phyloP scores from a whole-genome alignment of 2,888 invertebrate species.

The Arrhopalites spinosus region DNA sequence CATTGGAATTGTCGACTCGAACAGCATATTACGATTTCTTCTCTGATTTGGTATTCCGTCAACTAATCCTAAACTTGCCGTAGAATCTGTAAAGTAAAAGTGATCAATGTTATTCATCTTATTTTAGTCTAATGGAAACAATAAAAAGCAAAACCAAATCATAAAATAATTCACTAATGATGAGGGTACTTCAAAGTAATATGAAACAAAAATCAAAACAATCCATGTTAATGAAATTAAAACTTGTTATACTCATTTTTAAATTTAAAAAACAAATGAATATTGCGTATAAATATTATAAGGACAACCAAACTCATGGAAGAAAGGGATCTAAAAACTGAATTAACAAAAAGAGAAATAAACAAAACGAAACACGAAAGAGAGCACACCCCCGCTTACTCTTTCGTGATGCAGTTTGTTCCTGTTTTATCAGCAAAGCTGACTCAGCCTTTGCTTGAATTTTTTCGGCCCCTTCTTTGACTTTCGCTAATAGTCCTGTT shows the following conservation, averaged over 20 bases:
- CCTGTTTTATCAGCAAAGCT: conserved; percentile 54
- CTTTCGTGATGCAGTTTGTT: conserved; percentile 53
- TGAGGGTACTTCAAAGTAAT: neutral
- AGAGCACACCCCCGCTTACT: conserved; percentile 41
- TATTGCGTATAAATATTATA: neutral
- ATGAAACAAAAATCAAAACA: too few species aligned
- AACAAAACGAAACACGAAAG: conserved; percentile 4
- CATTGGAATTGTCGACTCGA: conserved; percentile 75
- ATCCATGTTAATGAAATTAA: too few species aligned
- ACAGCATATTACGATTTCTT: conserved; percentile 52
- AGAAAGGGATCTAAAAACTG: neutral
- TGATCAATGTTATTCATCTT: too few species aligned
- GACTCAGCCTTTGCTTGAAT: conserved; percentile 92
- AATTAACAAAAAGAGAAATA: neutral
- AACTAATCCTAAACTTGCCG: conserved; percentile 49
- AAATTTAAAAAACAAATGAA: neutral
- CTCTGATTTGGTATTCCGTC: conserved; percentile 44
- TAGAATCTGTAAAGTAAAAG: conserved; percentile 45
- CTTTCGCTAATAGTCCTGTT: conserved; percentile 85
- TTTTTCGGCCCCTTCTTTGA: conserved; percentile 96
- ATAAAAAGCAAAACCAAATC: neutral
- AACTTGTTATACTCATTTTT: too few species aligned
- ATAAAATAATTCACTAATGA: neutral
- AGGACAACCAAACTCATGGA: too few species aligned
- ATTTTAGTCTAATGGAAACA: too few species aligned